Evolutionary conservation across 2,113 vertebrate genomes (phyloP).

Genomic region (Heteronetta atricapilla): DNA sequence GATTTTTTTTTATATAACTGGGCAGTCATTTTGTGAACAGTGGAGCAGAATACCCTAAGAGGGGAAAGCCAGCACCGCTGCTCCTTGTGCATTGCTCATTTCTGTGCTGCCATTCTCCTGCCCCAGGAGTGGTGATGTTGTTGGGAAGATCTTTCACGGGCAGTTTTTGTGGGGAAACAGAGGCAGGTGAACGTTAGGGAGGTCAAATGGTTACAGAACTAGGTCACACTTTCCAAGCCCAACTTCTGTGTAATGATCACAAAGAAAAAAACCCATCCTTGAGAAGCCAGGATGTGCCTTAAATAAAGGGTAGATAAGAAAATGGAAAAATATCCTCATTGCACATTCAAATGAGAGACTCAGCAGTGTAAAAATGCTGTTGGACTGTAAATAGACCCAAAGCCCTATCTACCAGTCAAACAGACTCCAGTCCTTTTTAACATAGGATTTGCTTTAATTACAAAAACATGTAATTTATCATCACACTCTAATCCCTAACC

Average conservation of each 20-base stretch:
- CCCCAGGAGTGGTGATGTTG: rapidly evolving
- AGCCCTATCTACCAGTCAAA: conserved; percentile 11
- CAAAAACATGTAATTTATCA: conserved; percentile 28
- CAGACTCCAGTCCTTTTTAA: not conserved
- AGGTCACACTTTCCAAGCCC: not conserved
- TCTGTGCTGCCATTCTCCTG: not conserved
- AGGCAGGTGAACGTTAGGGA: not conserved
- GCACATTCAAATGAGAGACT: not conserved
- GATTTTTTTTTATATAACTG: conserved; percentile 16
- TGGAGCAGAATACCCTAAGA: not conserved
- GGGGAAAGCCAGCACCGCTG: not conserved
- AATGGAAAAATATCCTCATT: not conserved
- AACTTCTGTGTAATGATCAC: not conserved
- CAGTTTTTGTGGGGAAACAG: not conserved
- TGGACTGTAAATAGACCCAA: conserved; percentile 42
- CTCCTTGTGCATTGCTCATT: not conserved
- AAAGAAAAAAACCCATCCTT: not conserved
- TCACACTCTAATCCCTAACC: conserved; percentile 45
- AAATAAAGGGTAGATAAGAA: not conserved
- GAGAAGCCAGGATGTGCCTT: not conserved
- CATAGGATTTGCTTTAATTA: conserved; percentile 45
- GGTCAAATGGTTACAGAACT: conserved; percentile 46
- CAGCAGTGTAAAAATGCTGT: conserved; percentile 39
- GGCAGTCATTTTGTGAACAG: conserved; percentile 11
- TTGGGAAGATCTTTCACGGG: not conserved